These are phyloP conservation scores for Pomatorhinus ruficollis DNA, from an alignment of 2,113 vertebrate genomes.

Conservation along the genomic window DNA sequence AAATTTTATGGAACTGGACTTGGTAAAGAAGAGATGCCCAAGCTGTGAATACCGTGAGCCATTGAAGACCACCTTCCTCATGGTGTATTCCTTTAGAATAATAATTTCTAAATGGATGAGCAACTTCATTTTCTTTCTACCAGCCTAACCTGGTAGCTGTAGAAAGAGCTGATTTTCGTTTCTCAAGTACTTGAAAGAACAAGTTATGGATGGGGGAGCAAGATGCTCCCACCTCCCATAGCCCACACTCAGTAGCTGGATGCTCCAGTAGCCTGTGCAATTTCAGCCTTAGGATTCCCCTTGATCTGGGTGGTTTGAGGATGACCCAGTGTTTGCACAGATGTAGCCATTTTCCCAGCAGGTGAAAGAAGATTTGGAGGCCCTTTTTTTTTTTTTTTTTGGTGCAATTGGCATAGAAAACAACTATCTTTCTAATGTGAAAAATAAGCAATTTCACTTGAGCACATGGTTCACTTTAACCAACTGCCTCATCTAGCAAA, in stretches of 20 bases:
- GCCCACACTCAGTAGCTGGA: rapidly evolving
- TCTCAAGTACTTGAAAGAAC: neutral
- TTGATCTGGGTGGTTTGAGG: neutral
- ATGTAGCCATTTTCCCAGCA: neutral
- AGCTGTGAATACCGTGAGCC: neutral
- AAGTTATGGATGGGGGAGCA: neutral
- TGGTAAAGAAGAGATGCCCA: neutral
- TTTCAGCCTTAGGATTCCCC: neutral
- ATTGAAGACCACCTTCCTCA: neutral
- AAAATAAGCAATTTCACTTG: neutral
- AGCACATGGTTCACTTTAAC: neutral
- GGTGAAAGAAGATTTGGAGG: neutral
- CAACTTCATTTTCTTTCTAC: neutral
- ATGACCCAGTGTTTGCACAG: neutral
- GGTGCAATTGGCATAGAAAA: neutral
- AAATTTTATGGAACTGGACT: neutral
- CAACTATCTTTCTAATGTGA: neutral
- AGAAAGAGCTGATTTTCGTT: neutral
- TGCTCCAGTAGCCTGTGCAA: neutral
- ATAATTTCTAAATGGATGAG: neutral
- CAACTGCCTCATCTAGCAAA: neutral
- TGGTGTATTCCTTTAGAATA: neutral
- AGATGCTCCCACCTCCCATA: neutral
- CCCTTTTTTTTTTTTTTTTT: neutral
- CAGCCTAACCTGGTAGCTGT: neutral